A percentile compares a stretch with the other conserved stretches of the same genome.
Conservation (phyloP, 2,113 vertebrate genomes). For the Nothocercus nigrocapillus region DNA sequence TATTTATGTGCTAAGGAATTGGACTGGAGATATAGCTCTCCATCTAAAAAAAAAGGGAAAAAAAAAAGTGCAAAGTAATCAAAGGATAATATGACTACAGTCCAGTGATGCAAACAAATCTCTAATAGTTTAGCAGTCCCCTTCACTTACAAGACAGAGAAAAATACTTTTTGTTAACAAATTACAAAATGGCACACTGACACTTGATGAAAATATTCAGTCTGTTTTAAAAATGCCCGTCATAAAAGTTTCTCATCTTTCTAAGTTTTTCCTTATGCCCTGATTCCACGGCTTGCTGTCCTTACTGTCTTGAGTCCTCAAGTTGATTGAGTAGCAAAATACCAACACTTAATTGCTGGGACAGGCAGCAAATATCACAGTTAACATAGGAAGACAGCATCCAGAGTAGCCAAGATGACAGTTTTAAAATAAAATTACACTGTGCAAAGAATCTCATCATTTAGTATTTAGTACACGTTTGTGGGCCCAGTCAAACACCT, state of each 20-base stretch:
- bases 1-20: not conserved
- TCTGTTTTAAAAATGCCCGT: not conserved
- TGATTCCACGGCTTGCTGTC: not conserved
- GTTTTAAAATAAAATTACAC: not conserved
- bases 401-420: accelerated
- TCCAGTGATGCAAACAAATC: not conserved
- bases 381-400: not conserved
- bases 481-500: accelerated
- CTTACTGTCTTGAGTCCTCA: not conserved
- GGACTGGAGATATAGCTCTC: not conserved
- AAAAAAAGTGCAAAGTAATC: not conserved
- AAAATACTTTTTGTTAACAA: not conserved
- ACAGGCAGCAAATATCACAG: not conserved
- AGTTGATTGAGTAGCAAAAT: not conserved
- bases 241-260: not conserved
- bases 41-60: not conserved
- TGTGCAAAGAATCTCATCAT: not conserved
- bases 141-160: not conserved
- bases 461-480: not conserved
- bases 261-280: not conserved
- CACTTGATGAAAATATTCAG: not conserved
- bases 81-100: not conserved
- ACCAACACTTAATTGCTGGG: not conserved
- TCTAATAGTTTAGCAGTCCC: not conserved
- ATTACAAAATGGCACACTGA: not conserved